phyloP scores from a whole-genome alignment of 2,113 vertebrate genomes.

The Gymnarchus niloticus region DNA sequence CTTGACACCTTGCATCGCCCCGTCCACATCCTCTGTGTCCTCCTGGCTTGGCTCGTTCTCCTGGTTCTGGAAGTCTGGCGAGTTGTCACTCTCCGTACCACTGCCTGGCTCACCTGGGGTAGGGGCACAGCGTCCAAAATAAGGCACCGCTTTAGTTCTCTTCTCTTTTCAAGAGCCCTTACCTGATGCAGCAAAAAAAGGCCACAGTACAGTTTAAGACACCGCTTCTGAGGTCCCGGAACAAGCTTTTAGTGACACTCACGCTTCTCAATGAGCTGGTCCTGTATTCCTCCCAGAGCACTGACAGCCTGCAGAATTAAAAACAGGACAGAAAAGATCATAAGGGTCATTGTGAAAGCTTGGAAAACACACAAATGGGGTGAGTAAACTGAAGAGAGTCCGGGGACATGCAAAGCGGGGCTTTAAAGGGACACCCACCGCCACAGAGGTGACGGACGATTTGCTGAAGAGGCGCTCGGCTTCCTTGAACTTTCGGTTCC shows the following conservation, averaged over 20 bases:
- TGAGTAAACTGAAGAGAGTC: background rate
- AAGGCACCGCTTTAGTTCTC: too few species aligned
- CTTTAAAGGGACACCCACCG: slow-evolving; percentile 85
- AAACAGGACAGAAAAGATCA: background rate
- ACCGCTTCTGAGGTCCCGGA: too few species aligned
- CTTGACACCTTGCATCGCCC: slow-evolving; percentile 85
- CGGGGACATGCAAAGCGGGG: background rate
- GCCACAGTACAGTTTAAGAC: too few species aligned
- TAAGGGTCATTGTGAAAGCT: background rate
- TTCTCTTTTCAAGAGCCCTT: too few species aligned
- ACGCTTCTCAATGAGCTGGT: slow-evolving; percentile 97
- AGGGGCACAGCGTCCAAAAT: too few species aligned
- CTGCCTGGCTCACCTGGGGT: slow-evolving; percentile 94
- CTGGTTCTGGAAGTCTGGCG: slow-evolving; percentile 96
- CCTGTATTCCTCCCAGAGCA: slow-evolving; percentile 87
- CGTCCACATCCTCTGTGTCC: slow-evolving; percentile 87
- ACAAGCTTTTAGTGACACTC: slow-evolving; percentile 51
- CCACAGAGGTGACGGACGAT: slow-evolving; percentile 93
- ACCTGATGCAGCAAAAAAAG: too few species aligned
- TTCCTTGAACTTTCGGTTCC: slow-evolving; percentile 96
- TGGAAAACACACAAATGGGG: background rate
- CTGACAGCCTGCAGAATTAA: slow-evolving; percentile 76
- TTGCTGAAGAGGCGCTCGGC: slow-evolving; percentile 97
- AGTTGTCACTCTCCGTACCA: slow-evolving; percentile 91
- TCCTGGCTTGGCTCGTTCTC: slow-evolving; percentile 95